phyloP scores from a whole-genome alignment of 2,888 invertebrate species.

The Corbicula japonica region DNA sequence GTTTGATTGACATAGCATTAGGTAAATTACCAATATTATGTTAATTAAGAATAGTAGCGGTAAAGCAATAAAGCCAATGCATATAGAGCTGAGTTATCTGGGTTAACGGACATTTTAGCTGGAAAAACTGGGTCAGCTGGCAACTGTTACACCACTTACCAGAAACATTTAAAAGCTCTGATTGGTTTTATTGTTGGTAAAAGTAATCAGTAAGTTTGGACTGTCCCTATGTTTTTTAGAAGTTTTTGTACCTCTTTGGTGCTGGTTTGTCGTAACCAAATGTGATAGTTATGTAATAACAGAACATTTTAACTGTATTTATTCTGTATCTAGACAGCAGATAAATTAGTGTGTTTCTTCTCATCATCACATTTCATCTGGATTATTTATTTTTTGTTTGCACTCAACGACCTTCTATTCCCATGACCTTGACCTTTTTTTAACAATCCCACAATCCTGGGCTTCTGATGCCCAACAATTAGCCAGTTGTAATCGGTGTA shows the following conservation, averaged over 20 bases:
- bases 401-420: conserved; percentile 42
- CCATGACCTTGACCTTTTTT: conserved; percentile 41
- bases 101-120: too few relatives aligned
- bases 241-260: conserved; percentile 59
- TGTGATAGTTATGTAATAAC: conserved; percentile 46
- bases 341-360: conserved; percentile 56
- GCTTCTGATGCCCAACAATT: conserved; percentile 13
- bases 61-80: too few relatives aligned
- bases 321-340: conserved; percentile 57
- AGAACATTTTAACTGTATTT: conserved; percentile 34
- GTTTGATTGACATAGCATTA: too few relatives aligned
- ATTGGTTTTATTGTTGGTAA: not conserved
- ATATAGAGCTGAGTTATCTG: too few relatives aligned
- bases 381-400: conserved; percentile 44
- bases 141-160: too few relatives aligned
- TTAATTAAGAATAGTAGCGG: too few relatives aligned
- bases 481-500: conserved; percentile 51
- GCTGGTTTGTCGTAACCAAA: conserved; percentile 58
- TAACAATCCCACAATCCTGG: conserved; percentile 21
- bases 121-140: too few relatives aligned
- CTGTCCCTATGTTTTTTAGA: conserved; percentile 40
- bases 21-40: too few relatives aligned
- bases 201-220: conserved; percentile 19
- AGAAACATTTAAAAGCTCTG: too few relatives aligned
- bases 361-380: conserved; percentile 63